Evolutionary conservation across 2,113 vertebrate genomes (phyloP).

Genomic region (Perccottus glenii): DNA sequence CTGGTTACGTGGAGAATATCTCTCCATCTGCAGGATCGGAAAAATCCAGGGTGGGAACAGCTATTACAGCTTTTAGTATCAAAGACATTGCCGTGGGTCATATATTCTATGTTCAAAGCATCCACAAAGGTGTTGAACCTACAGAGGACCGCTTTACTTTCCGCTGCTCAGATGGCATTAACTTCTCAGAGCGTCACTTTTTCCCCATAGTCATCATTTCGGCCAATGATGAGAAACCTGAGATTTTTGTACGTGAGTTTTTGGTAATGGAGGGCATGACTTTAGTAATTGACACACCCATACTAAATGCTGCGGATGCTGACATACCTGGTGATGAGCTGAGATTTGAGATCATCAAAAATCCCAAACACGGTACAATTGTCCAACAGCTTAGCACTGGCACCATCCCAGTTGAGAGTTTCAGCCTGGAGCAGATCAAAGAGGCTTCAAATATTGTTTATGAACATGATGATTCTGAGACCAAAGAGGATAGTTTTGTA

Average conservation of each 20-base stretch:
- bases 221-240: constrained; percentile 91
- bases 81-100: constrained; percentile 87
- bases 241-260: constrained; percentile 89
- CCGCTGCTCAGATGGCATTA: constrained; percentile 93
- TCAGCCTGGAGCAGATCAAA: constrained; percentile 88
- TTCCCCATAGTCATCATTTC: constrained; percentile 89
- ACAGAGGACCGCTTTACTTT: constrained; percentile 91
- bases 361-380: constrained; percentile 86
- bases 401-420: constrained; percentile 82
- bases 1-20: constrained; percentile 94
- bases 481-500: constrained; percentile 88
- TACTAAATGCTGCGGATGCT: constrained; percentile 87
- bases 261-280: constrained; percentile 98
- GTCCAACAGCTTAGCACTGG: constrained; percentile 88
- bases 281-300: constrained; percentile 88
- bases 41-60: constrained; percentile 88
- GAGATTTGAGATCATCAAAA: constrained; percentile 83
- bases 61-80: constrained; percentile 90
- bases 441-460: constrained; percentile 92
- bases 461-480: constrained; percentile 94
- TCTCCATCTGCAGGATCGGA: constrained; percentile 94
- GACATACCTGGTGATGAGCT: constrained; percentile 87
- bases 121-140: constrained; percentile 91
- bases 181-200: constrained; percentile 88
- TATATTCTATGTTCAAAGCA: constrained; percentile 92